Conservation (phyloP, 2,888 invertebrate genomes). For the Nomada ruficornis region DNA sequence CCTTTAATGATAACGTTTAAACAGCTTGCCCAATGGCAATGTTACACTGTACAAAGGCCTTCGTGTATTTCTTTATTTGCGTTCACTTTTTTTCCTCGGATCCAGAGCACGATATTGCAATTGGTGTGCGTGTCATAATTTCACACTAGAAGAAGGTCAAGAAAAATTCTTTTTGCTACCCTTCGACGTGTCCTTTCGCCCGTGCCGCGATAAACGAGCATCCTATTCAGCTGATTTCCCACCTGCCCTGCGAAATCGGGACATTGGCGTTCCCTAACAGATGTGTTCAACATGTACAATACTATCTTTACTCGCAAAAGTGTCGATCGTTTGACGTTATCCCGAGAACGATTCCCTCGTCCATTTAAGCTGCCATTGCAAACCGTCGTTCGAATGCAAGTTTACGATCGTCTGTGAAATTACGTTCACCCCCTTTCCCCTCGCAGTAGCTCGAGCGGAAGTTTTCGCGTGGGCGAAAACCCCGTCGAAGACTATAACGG, state of each 20-base stretch:
- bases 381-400: constrained; percentile 13
- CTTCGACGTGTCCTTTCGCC: neutral
- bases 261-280: neutral
- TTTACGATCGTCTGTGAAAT: constrained; percentile 27
- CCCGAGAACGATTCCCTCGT: neutral
- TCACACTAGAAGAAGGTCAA: neutral
- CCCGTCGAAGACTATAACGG: no score
- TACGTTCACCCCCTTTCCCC: neutral
- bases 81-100: neutral
- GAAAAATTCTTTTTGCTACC: neutral
- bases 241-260: neutral
- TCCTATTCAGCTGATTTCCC: no score
- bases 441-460: neutral
- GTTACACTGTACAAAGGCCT: constrained; percentile 6
- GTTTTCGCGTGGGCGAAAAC: neutral
- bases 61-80: neutral
- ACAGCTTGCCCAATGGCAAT: constrained; percentile 37
- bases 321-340: neutral
- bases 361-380: neutral
- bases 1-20: constrained; percentile 21
- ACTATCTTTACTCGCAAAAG: neutral
- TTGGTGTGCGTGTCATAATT: neutral
- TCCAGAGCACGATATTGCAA: no score
- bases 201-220: neutral
- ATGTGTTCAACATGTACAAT: neutral